Base-by-base conservation (phyloP, 1,140 invertebrate species). In the Drosophila arawakana region DNA sequence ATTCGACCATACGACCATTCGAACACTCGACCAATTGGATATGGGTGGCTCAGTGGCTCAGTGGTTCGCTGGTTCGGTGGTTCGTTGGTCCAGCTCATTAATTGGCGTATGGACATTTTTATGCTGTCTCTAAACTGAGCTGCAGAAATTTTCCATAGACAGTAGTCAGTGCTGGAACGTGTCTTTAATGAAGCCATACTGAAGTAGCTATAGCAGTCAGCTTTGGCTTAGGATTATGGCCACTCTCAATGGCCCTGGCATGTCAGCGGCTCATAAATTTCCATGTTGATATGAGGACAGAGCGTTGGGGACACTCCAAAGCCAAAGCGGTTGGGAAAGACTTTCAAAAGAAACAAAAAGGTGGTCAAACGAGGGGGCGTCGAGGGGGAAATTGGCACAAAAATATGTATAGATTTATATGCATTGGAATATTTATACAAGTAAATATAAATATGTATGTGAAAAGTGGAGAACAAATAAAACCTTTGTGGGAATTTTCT, bases 81-180 rank as follows among this genome's bases (percentile, higher is more conserved):
- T 30, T 30, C 41, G 47, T 15, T 50, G 52, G 49, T 46, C 63
- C 34, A 37, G 74, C 80, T 83, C 82, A 85, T 86, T 85, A 85
- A 85, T 85, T 78, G 83, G 75, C 82, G 76, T 86, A 85, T 85
- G 74, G 72, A 68, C 79, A 82, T 85, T 81, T 85, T 79, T 81
- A 86, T 85, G 82, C 79, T 52, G 65, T 46, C 62, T 85, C 77
- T 50, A 62, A 86, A 75, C 37, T 76, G 72, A 67, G 58, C 49
- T 25, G 71, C 57, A 39, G 35, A 55, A 68, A 73, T 69, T 61
- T 41, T 30, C 55, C 37, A 69, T 35, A 49, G 49, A 66, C 66
- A 62, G 66, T 47, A 62, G 66, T 57, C 15, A 13, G 10, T 35
- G 63, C n/a, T 60, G 58, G 39, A 67, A 72, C 34, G 61, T 62